phyloP scores from a whole-genome alignment of 2,797 vertebrate species.

The Oceanodroma leucorhoa region DNA sequence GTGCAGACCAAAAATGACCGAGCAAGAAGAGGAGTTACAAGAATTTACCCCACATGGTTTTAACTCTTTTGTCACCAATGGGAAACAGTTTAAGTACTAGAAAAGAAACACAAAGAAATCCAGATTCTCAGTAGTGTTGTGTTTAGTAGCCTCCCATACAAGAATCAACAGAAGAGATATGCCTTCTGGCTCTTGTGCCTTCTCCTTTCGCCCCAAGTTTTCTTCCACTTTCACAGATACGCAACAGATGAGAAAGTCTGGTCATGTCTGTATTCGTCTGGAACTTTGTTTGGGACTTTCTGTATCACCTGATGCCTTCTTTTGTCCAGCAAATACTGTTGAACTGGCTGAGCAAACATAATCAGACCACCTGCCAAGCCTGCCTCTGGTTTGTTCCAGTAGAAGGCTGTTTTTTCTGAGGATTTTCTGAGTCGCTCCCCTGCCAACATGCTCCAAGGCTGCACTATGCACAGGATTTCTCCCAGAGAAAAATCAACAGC shows the following conservation, averaged over 20 bases:
- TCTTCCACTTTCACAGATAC: background rate
- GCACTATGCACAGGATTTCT: background rate
- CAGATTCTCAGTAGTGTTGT: background rate
- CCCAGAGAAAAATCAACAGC: background rate
- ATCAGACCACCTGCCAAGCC: conserved; percentile 13
- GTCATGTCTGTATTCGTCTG: background rate
- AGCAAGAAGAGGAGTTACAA: background rate
- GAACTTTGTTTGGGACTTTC: conserved; percentile 6
- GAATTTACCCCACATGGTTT: background rate
- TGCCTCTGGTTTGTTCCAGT: background rate
- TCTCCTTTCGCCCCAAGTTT: background rate
- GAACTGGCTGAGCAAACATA: conserved; percentile 24
- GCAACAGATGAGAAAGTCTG: background rate
- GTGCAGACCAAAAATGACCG: background rate
- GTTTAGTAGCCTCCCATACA: background rate
- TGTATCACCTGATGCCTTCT: conserved; percentile 19
- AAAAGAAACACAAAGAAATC: background rate
- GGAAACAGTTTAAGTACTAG: background rate
- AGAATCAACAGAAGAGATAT: background rate
- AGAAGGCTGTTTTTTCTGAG: background rate
- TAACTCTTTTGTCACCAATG: background rate
- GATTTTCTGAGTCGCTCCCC: background rate
- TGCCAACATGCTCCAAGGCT: background rate
- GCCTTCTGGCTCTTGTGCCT: background rate
- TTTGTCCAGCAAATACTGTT: conserved; percentile 28